Evolutionary conservation across 2,888 invertebrate genomes (phyloP), one percentile per base, ranked within the genome.

Genomic region (Orchestes rusci): DNA sequence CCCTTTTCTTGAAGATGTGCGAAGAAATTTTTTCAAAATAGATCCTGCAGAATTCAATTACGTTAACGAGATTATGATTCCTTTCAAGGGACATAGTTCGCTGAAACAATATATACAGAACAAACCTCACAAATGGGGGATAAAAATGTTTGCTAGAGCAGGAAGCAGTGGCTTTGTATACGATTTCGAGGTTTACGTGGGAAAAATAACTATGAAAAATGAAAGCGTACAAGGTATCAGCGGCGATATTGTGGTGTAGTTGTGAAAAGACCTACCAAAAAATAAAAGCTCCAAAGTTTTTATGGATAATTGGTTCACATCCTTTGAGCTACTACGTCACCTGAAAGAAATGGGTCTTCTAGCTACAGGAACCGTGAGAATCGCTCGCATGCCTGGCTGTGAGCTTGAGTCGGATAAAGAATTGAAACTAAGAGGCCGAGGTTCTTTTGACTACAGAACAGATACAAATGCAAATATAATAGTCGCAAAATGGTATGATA

Each of bases 401-500:
- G 8, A 34, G 8, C 34, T 16, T 12, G 16, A 37, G 27, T 37
- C 23, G 8, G 37, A 37, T 37, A 16, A 37, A 17, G n/a, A 37
- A 10, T 20, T 37, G 13, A 37, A 37, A 37, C 15, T 17, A 37
- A 16, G 15, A n/a, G 37, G 37, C 10, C 37, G 4, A 5, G 20
- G 37, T 20, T 20, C n/a, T 5, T 10, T 16, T 20, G 37, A 37
- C n/a, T 37, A 16, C 16, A 29, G 23, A 5, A 23, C 23, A 7
- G 23, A 23, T 7, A 7, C 23, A 23, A 23, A 23, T 8, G 7
- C 5, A 12, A 29, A 29, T 8, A 8, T 29, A 5, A 4, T 10
- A 3, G 10, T 29, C 13, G 10, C 10, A 29, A 29, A 4, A 29
- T 29, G 10, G 29, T 4, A 4, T 29, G 29, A 37, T 20, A 37